Evolutionary conservation across 2,797 vertebrate species (phyloP), one percentile per base, ranked within the genome.

Genomic region (Oryzias sinensis): DNA sequence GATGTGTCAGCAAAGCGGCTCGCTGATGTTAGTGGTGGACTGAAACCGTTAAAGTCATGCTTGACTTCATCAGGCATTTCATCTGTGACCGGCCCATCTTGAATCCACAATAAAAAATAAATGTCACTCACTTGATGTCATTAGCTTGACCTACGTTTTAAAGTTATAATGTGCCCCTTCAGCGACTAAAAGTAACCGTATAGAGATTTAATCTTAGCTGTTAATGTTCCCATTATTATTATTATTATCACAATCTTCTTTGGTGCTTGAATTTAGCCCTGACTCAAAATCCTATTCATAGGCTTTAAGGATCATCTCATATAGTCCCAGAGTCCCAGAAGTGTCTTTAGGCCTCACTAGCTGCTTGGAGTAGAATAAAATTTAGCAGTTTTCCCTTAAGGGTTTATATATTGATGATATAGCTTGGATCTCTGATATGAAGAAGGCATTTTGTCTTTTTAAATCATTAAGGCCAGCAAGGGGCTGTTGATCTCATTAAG

Each of bases 31-130:
- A 69, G 3, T 76, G 68, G 43, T 65, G 77, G 77, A 73, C 57
- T 37, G 25, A 59, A 62, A 69, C 67, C 70, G 71, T 76, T 65
- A 62, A 68, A 82, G 63, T 77, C 59, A 48, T 56, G 64, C 72
- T 80, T 69, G 80, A 51, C 48, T 57, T 85, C 69, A 80, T 87
- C 83, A 87, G 53, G 54, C 74, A 58, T 43, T 65, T 79, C 37
- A 68, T 76, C 63, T 70, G 44, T 63, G 65, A 77, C 16, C n/a
- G 15, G 37, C 16, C 22, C 43, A 64, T 65, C 57, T 63, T 43
- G 49, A 20, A 5, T 57, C 16, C 15, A 51, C 24, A 33, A 72
- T 58, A 70, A 48, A 65, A 29, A 17, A 15, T 25, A 25, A 49
- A 14, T 24, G 27, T 13, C 16, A 22, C 25, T 13, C 16, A 22